Evolutionary conservation across 2,888 invertebrate genomes (phyloP), one percentile per base, ranked within the genome.

Genomic region (Opisthograptis luteolata): DNA sequence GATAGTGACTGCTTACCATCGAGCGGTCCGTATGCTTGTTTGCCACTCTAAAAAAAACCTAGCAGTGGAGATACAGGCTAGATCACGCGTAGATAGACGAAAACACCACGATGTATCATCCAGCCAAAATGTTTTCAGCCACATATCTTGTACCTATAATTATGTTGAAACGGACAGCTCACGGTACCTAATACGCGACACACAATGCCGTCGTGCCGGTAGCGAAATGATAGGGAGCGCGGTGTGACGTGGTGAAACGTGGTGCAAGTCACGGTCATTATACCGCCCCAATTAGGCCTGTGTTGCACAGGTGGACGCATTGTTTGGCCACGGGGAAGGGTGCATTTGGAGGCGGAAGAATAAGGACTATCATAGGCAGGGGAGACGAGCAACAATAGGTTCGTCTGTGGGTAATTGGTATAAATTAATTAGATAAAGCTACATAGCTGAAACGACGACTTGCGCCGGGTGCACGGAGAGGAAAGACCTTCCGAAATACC

Each of bases 241-340:
- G 10, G 13, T 20, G 44, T 10, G 30, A 20, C 24, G 37, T 31
- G 19, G n/a, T 15, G 14, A n/a, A n/a, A 8, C 31, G 8, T 13
- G 7, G 3, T 13, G 48, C 76, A 51, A 72, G 76, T 77, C 79
- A 78, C 62, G 65, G 52, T 73, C 72, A 72, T 77, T 70, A 73
- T 32, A 40, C 50, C 43, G 50, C 44, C 44, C 50, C 50, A 45
- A 51, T 51, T 51, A 51, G 50, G 22, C 32, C 30, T 19, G 32
- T 25, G 32, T 22, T 5, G 30, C 44, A 50, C 50, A 49, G 43
- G 43, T 50, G 44, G 41, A 19, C 10, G 34, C 40, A 17, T 34
- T 34, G 28, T 28, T 17, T 13, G 19, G 34, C 31, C 12, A 30
- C 22, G 19, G 5, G 24, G 20, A 22, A 37, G 36, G 15, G 12